Conservation (phyloP, 2,797 vertebrate species). For the Anguilla obscura region DNA sequence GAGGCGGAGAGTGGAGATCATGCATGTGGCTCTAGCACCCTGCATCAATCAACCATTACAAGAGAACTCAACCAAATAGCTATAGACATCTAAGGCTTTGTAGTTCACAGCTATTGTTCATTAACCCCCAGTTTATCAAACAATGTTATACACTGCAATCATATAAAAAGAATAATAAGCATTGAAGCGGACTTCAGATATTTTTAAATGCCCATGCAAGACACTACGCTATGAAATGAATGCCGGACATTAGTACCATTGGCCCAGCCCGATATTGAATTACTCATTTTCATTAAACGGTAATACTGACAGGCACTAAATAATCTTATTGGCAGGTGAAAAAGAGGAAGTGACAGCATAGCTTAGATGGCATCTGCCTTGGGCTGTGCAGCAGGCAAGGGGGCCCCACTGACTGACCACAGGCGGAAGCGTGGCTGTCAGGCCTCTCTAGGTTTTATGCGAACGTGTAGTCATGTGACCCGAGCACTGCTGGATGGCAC, state of each 20-base stretch:
- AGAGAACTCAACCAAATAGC: neutral
- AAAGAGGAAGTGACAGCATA: slow-evolving; percentile 45
- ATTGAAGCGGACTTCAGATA: neutral
- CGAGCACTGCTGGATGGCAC: neutral
- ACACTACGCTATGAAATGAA: neutral
- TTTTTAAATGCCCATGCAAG: neutral
- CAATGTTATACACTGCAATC: neutral
- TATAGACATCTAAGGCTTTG: neutral
- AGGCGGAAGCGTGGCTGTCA: neutral
- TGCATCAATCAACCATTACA: neutral
- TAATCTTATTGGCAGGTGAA: slow-evolving; percentile 37
- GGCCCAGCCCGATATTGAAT: neutral
- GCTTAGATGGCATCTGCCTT: neutral
- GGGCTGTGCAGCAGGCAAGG: neutral
- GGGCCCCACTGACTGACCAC: neutral
- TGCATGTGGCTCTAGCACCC: neutral
- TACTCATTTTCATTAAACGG: neutral
- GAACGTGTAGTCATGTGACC: neutral
- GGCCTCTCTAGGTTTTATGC: neutral
- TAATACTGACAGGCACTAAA: neutral
- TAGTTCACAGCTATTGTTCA: neutral
- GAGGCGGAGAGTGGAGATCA: neutral
- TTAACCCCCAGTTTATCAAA: neutral
- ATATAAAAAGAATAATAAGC: neutral
- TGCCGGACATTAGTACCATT: neutral